phyloP scores from a whole-genome alignment of 2,888 invertebrate genomes.

The Aphidius colemani region DNA sequence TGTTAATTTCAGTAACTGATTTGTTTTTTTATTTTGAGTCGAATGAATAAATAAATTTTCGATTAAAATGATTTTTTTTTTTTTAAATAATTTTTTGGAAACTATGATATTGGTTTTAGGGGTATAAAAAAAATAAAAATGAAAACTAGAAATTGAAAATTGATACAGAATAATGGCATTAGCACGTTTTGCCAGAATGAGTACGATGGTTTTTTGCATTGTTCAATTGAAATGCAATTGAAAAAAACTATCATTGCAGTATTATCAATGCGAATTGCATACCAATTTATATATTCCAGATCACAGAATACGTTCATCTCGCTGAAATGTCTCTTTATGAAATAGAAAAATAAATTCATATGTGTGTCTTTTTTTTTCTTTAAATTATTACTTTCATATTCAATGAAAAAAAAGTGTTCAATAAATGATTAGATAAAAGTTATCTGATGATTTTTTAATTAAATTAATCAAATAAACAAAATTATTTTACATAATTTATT shows the following conservation, averaged over 20 bases:
- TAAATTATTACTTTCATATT: not conserved
- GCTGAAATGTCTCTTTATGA: too few relatives aligned
- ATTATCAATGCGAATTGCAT: too few relatives aligned
- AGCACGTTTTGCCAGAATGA: slow-evolving; percentile 5
- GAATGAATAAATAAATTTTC: too few relatives aligned
- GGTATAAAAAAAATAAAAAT: not conserved
- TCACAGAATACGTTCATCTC: too few relatives aligned
- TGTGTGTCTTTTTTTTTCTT: not conserved
- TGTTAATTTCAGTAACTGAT: not conserved
- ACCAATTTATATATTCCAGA: too few relatives aligned
- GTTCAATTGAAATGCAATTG: not conserved
- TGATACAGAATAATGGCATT: slow-evolving; percentile 8
- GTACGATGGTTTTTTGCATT: not conserved
- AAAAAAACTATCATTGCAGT: not conserved
- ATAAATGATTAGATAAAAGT: too few relatives aligned
- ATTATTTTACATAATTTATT: too few relatives aligned
- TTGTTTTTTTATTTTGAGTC: not conserved
- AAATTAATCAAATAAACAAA: too few relatives aligned
- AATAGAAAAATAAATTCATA: not conserved
- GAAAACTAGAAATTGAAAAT: slow-evolving; percentile 4
- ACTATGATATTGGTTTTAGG: slow-evolving; percentile 10
- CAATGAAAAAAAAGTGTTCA: too few relatives aligned
- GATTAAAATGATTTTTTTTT: too few relatives aligned
- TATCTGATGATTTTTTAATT: too few relatives aligned
- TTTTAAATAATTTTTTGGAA: too few relatives aligned